These are phyloP conservation scores for Myopa tessellatipennis DNA, from an alignment of 2,888 invertebrate genomes.

Conservation along the genomic window DNA sequence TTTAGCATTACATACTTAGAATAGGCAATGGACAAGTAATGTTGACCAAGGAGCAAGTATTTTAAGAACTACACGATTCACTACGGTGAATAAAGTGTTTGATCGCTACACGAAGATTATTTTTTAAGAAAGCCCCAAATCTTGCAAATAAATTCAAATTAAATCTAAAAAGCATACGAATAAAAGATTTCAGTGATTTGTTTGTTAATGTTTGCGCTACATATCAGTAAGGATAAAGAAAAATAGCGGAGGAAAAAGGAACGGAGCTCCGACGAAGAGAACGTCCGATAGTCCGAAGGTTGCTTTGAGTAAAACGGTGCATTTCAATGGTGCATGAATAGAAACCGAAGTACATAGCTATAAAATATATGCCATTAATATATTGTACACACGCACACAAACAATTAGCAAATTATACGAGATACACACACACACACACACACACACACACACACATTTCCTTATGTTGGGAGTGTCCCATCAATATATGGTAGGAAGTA, in stretches of 20 bases:
- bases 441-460: constrained; percentile 40
- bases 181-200: constrained; percentile 54
- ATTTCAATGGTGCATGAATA: constrained; percentile 32
- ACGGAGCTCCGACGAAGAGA: background rate
- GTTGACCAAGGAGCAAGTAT: constrained; percentile 53
- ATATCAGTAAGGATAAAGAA: constrained; percentile 65
- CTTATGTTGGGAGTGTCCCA: constrained; percentile 32
- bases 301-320: constrained; percentile 4
- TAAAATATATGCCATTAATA: constrained; percentile 26
- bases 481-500: too few relatives aligned
- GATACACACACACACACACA: constrained; percentile 41
- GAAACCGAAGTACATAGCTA: constrained; percentile 28
- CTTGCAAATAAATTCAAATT: background rate
- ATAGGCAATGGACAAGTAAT: constrained; percentile 47
- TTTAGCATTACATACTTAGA: constrained; percentile 9
- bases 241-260: constrained; percentile 32
- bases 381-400: constrained; percentile 13
- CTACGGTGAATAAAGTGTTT: too few relatives aligned
- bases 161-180: background rate
- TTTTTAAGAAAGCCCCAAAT: too few relatives aligned
- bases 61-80: background rate
- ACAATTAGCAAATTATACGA: constrained; percentile 46
- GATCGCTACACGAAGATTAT: too few relatives aligned
- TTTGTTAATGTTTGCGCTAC: constrained; percentile 69
- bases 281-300: background rate